Evolutionary conservation across 2,113 vertebrate genomes (phyloP), one percentile per base, ranked within the genome.

Genomic region (Pomatostomus ruficeps): DNA sequence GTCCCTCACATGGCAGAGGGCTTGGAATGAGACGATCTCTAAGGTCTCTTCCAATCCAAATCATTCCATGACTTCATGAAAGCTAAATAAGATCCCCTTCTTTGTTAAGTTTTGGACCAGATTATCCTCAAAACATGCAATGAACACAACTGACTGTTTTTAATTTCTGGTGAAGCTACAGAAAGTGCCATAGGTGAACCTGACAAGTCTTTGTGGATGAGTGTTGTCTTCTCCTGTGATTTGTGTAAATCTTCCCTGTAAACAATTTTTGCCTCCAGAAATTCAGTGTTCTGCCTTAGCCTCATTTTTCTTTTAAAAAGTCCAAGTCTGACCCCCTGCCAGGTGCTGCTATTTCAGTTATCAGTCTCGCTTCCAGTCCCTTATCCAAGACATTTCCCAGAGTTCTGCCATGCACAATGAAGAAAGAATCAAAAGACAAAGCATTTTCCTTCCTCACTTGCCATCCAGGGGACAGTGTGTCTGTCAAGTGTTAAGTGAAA

Each of bases 401-500:
- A 81, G 58, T 91, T 10, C 40, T 68, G 46, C 31, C 28, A 73
- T 13, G 28, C 33, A 71, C 22, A 71, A 17, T 38, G 54, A 66
- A 82, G 61, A 74, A 59, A 49, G 48, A 81, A 49, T 59, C 35
- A 46, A 84, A 91, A 85, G 36, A 48, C 13, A 12, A 73, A 91
- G n/a, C 18, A 12, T n/a, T 87, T 89, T 42, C 26, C 55, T 86
- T 84, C 38, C 48, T 51, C 58, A 42, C 43, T 74, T 80, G 36
- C 42, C 51, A 71, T 87, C 68, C 58, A 83, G 75, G 68, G 65
- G 43, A 21, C 38, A 24, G 3, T 19, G 49, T 81, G n/a, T 81
- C 80, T 74, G 14, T 78, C 87, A 92, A 73, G 48, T 77, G 46
- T 57, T 88, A 81, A 94, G 55, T 88, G 65, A 72, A 88, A 97